Evolutionary conservation across 2,888 invertebrate species (phyloP), one percentile per base, ranked within the genome.

Genomic region (Augiades crinisus): DNA sequence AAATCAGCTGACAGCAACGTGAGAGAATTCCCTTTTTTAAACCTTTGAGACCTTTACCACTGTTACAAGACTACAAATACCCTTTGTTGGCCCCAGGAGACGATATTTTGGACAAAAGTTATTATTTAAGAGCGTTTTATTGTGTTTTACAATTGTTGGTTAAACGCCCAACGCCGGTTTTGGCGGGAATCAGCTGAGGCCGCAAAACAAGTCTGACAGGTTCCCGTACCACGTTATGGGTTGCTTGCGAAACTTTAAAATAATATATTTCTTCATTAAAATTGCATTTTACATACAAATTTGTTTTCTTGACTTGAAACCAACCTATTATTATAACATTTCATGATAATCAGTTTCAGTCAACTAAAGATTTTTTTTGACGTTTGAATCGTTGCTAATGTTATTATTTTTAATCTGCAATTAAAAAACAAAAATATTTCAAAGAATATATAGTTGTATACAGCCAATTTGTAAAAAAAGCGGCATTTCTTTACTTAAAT

Each of bases 151-250:
- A 13, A 30, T 44, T 51, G 50, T 43, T 44, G 43, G 50, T 44
- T 44, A 44, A 16, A 31, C 21, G 52, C 27, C 38, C 46, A 61
- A 59, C 58, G 60, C 62, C 59, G 46, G 62, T 60, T 67, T 64
- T 67, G 67, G 68, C 68, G 68, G 65, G 65, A 67, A 65, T 68
- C 68, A 68, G 68, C 68, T 68, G 67, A 61, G 59, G 37, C 47
- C 45, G 30, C 34, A 37, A 38, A 59, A 61, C 61, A 59, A 58
- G 65, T 63, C 58, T 49, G 41, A 59, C 61, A 33, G 53, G 56
- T 52, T 53, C 31, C 36, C 7, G 31, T 45, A 61, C 51, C 36
- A 59, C 46, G 56, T 21, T 30, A 7, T 17, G 17, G 14, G 43
- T 34, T 13, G 43, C 17, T 43, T 21, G 36, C 43, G 21, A 21